A percentile compares a stretch with the other conserved stretches of the same genome.
Evolutionary conservation across 2,797 vertebrate genomes (phyloP).

Genomic region (Notolepis coatsorum): DNA sequence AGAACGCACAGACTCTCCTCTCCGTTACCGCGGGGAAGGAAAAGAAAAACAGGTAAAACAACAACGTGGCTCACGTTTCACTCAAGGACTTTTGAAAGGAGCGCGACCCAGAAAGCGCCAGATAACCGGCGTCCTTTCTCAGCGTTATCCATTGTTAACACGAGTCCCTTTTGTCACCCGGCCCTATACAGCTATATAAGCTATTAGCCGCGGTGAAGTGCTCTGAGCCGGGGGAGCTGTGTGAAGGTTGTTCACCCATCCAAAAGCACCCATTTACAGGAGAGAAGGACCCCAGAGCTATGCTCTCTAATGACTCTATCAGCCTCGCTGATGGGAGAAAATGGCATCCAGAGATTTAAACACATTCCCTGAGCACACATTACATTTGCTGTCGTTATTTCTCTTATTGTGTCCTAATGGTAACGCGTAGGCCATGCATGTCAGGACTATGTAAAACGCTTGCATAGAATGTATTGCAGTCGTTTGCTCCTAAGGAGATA

Average conservation of each 20-base stretch:
- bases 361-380: slow-evolving; percentile 83
- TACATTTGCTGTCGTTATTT: slow-evolving; percentile 79
- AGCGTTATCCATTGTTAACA: slow-evolving; percentile 70
- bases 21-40: slow-evolving; percentile 37
- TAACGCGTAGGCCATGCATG: slow-evolving; percentile 36
- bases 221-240: slow-evolving; percentile 58
- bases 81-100: slow-evolving; percentile 52
- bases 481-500: slow-evolving; percentile 2
- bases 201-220: slow-evolving; percentile 71
- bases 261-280: slow-evolving; percentile 82
- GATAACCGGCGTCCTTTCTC: slow-evolving; percentile 60
- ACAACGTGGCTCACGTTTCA: slow-evolving; percentile 49
- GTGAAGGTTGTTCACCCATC: slow-evolving; percentile 79
- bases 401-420: slow-evolving; percentile 58
- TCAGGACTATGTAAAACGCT: slow-evolving; percentile 45
- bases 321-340: slow-evolving; percentile 90
- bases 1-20: slow-evolving; percentile 28
- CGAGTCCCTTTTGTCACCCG: slow-evolving; percentile 59
- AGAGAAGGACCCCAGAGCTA: slow-evolving; percentile 79
- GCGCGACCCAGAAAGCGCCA: slow-evolving; percentile 21
- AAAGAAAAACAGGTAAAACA: slow-evolving; percentile 34
- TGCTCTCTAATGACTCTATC: slow-evolving; percentile 88
- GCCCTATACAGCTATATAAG: slow-evolving; percentile 64
- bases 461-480: slow-evolving; percentile 8
- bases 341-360: slow-evolving; percentile 89